Conservation (phyloP, 2,888 invertebrate species). For the Mesorhabditis spiculigera region DNA sequence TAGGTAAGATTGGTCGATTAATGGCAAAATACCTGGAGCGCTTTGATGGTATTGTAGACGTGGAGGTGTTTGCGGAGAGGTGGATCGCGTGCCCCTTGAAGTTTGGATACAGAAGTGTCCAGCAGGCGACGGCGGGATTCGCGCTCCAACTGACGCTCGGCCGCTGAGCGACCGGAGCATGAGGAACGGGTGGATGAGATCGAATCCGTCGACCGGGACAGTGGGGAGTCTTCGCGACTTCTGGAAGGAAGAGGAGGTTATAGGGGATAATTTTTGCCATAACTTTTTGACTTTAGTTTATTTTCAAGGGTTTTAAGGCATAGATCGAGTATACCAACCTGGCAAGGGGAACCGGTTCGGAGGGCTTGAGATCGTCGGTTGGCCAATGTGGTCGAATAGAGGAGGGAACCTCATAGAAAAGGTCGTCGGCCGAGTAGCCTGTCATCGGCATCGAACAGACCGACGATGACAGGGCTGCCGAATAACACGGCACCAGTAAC, state of each 20-base stretch:
- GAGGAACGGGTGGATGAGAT: slow-evolving; percentile 29
- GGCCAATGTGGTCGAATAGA: not conserved
- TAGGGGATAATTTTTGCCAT: not conserved
- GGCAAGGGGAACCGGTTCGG: slow-evolving; percentile 5
- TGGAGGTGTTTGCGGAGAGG: slow-evolving; percentile 42
- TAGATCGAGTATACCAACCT: not conserved
- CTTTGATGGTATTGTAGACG: slow-evolving; percentile 40
- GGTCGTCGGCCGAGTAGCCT: not conserved
- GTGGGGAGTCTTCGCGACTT: slow-evolving; percentile 20
- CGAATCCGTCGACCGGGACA: slow-evolving; percentile 32
- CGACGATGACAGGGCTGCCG: no score
- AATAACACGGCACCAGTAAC: no score
- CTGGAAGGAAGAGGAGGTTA: not conserved
- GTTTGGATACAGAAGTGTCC: slow-evolving; percentile 31
- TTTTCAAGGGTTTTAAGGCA: not conserved
- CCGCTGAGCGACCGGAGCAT: slow-evolving; percentile 39
- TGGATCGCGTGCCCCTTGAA: slow-evolving; percentile 28
- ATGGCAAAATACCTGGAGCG: slow-evolving; percentile 29
- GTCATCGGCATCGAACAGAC: no score
- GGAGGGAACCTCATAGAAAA: not conserved
- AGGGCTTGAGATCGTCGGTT: not conserved
- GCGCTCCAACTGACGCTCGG: slow-evolving; percentile 38
- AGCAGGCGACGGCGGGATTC: slow-evolving; percentile 33
- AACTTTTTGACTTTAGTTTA: no score
- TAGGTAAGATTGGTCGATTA: not conserved